Conservation (phyloP, 2,797 vertebrate species). For the Gambusia yucatana region DNA sequence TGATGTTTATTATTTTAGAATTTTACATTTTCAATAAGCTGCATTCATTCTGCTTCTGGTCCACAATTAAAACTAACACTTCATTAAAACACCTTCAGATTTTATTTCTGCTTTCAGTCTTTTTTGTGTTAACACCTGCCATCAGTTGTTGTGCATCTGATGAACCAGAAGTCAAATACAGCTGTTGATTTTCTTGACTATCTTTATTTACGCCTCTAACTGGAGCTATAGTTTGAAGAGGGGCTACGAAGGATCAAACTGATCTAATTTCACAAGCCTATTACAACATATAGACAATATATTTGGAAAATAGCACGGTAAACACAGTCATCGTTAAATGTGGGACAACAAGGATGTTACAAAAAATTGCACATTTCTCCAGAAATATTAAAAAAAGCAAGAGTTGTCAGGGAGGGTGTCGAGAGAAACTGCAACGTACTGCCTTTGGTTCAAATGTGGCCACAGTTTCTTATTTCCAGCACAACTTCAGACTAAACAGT, state of each 20-base stretch:
- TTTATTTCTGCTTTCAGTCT: neutral
- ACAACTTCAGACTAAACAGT: neutral
- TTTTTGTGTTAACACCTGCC: neutral
- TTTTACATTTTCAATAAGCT: too few species aligned
- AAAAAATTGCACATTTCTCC: neutral
- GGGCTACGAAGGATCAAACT: too few species aligned
- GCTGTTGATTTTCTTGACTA: neutral
- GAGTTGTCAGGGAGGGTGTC: neutral
- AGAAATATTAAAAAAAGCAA: neutral
- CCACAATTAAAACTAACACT: too few species aligned
- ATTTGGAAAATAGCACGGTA: neutral
- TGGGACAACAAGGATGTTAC: neutral
- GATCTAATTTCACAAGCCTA: too few species aligned
- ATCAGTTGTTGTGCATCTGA: neutral
- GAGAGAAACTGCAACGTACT: neutral
- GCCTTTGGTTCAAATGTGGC: neutral
- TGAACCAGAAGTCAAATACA: neutral
- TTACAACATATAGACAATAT: neutral
- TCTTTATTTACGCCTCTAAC: neutral
- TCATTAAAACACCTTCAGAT: neutral
- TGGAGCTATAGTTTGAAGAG: too few species aligned
- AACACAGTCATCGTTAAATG: neutral
- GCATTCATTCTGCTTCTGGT: too few species aligned
- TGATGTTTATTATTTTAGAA: neutral
- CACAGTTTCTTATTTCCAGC: neutral